Conservation (phyloP, 2,797 vertebrate species). For the Betta splendens region DNA sequence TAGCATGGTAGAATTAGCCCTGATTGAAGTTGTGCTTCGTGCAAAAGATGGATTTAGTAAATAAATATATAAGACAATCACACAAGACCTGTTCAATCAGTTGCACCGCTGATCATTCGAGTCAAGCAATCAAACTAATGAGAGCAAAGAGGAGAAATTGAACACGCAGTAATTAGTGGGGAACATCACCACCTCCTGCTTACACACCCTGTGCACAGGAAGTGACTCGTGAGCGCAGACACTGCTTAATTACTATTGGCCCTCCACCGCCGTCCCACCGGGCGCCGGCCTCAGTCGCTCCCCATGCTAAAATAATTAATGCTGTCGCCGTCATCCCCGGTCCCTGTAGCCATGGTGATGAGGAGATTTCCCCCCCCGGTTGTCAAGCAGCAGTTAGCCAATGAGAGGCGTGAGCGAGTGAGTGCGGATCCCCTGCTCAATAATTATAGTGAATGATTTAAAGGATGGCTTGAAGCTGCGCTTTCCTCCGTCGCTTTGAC, state of each 20-base stretch:
- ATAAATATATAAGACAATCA: background rate
- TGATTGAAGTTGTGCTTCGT: slow-evolving; percentile 32
- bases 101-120: slow-evolving; percentile 32
- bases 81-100: slow-evolving; percentile 14
- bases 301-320: slow-evolving; percentile 79
- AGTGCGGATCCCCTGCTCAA: slow-evolving; percentile 6
- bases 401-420: slow-evolving; percentile 39
- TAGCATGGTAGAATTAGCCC: slow-evolving; percentile 25
- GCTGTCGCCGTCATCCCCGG: slow-evolving; percentile 65
- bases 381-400: slow-evolving; percentile 60
- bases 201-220: slow-evolving; percentile 69
- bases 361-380: slow-evolving; percentile 64
- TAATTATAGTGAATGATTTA: slow-evolving; percentile 35
- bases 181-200: slow-evolving; percentile 57
- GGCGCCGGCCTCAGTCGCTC: slow-evolving; percentile 58
- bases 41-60: background rate
- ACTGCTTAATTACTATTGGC: slow-evolving; percentile 80
- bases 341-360: slow-evolving; percentile 79
- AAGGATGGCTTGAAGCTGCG: slow-evolving; percentile 26
- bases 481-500: background rate
- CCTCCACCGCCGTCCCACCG: slow-evolving; percentile 71
- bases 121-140: slow-evolving; percentile 46
- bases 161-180: slow-evolving; percentile 61
- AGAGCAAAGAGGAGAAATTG: slow-evolving; percentile 47
- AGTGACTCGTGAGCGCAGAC: slow-evolving; percentile 78